phyloP scores from a whole-genome alignment of 2,113 vertebrate species.

The Prunella himalayana region DNA sequence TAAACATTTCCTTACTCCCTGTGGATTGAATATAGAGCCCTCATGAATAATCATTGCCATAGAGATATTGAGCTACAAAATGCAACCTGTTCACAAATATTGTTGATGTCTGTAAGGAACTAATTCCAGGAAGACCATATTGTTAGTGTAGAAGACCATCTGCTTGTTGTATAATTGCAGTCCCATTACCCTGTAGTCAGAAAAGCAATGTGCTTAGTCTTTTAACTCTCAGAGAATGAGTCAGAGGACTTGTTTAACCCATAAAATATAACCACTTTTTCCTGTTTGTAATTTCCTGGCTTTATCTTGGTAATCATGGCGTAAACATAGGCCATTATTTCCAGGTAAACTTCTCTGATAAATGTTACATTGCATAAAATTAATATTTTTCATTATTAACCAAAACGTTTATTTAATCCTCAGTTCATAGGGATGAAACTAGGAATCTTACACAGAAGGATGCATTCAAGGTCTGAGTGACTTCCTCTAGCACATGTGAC shows the following conservation, averaged over 20 bases:
- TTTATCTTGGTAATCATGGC: not conserved
- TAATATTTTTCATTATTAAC: not conserved
- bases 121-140: not conserved
- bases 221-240: not conserved
- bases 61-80: not conserved
- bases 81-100: not conserved
- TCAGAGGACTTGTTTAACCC: not conserved
- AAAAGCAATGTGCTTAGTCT: not conserved
- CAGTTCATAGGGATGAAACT: not conserved
- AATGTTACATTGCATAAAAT: not conserved
- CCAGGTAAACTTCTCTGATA: not conserved
- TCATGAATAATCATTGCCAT: fast-evolving
- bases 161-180: not conserved
- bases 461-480: not conserved
- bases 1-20: not conserved
- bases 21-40: not conserved
- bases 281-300: not conserved
- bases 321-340: not conserved
- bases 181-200: not conserved
- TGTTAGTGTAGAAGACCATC: not conserved
- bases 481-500: not conserved
- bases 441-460: not conserved
- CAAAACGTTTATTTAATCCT: not conserved
- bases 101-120: not conserved
- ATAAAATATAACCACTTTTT: not conserved